Conservation (phyloP, 1,140 invertebrate species). For the Ruditapes philippinarum region DNA sequence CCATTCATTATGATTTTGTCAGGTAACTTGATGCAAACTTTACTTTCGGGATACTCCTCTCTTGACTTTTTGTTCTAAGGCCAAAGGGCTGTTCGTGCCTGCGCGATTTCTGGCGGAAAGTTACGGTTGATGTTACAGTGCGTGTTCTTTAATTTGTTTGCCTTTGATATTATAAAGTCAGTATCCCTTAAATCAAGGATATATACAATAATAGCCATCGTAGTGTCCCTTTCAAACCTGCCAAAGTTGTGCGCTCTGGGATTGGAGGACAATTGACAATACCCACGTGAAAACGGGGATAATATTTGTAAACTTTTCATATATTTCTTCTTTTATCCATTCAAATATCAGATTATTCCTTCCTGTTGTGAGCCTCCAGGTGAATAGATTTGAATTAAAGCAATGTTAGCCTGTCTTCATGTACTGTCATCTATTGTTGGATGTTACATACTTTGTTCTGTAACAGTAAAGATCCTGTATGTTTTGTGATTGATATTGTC, state of each 20-base stretch:
- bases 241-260: conserved; percentile 2
- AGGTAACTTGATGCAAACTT: not conserved
- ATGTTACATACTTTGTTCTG: not conserved
- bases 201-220: conserved; percentile 1
- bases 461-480: too few relatives aligned
- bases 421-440: not conserved
- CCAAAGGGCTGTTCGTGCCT: not conserved
- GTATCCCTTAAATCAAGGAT: not conserved
- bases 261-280: not conserved
- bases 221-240: not conserved
- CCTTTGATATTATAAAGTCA: not conserved
- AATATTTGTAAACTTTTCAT: not conserved
- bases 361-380: not conserved
- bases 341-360: not conserved
- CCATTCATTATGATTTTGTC: not conserved
- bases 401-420: not conserved
- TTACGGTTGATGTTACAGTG: conserved; percentile 20
- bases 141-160: not conserved
- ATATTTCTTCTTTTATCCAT: not conserved
- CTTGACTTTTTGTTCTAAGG: not conserved
- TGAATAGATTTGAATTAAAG: not conserved
- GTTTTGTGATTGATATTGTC: too few relatives aligned
- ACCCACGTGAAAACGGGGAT: not conserved
- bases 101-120: not conserved
- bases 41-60: not conserved